phyloP scores from a whole-genome alignment of 2,113 vertebrate species.

The Garra rufa region DNA sequence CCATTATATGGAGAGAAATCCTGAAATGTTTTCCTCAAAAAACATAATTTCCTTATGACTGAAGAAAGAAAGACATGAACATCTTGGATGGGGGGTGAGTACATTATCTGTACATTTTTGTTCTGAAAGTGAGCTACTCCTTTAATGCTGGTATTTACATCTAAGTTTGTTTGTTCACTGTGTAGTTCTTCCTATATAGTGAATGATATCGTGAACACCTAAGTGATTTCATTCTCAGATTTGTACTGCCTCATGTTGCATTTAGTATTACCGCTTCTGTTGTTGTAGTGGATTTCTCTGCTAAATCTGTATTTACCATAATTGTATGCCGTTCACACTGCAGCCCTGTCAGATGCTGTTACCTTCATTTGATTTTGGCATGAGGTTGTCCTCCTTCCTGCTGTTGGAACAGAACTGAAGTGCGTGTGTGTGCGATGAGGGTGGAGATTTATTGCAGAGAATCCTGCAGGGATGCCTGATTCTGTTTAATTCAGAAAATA shows the following conservation, averaged over 20 bases:
- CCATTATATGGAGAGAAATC: too few species aligned
- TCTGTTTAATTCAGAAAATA: constrained; percentile 26
- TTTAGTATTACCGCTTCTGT: not conserved
- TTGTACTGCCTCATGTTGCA: not conserved
- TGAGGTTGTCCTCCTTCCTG: not conserved
- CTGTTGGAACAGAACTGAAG: not conserved
- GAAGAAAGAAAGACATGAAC: too few species aligned
- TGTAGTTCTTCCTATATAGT: not conserved
- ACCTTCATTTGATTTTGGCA: constrained; percentile 10
- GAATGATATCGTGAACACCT: not conserved
- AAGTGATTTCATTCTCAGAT: constrained; percentile 6
- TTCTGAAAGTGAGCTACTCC: too few species aligned
- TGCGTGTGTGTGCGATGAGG: not conserved
- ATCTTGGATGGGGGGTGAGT: too few species aligned
- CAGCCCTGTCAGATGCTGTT: not conserved
- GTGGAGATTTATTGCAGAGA: constrained; percentile 13
- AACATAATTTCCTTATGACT: too few species aligned
- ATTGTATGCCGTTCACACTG: not conserved
- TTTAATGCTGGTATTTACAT: too few species aligned
- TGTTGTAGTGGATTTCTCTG: not conserved
- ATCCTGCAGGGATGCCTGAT: constrained; percentile 15
- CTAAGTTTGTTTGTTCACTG: not conserved
- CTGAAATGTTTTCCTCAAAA: too few species aligned
- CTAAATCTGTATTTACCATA: not conserved
- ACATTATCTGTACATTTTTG: too few species aligned